A percentile compares a stretch with the other conserved stretches of the same genome.
These are phyloP conservation scores for Phalacrocorax aristotelis DNA, from an alignment of 2,113 vertebrate species.

Conservation along the genomic window DNA sequence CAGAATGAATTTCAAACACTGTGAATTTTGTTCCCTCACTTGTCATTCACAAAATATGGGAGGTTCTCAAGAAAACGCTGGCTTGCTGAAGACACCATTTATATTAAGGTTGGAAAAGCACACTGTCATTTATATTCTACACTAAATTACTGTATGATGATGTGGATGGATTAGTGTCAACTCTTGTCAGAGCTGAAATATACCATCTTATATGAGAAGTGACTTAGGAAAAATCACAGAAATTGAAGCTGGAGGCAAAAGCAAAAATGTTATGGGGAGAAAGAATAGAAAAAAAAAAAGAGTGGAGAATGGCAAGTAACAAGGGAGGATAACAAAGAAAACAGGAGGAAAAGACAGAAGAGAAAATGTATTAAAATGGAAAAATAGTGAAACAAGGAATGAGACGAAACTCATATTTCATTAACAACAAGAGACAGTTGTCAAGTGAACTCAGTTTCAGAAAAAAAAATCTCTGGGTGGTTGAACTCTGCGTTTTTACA, in stretches of 20 bases:
- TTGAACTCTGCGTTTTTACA: neutral
- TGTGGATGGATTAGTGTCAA: neutral
- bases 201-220: neutral
- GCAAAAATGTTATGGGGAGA: neutral
- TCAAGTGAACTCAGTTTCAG: neutral
- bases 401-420: neutral
- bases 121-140: neutral
- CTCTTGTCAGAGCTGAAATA: neutral
- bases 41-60: neutral
- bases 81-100: neutral
- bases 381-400: neutral
- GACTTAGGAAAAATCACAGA: neutral
- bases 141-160: neutral
- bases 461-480: neutral
- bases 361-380: neutral
- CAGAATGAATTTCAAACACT: neutral
- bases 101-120: neutral
- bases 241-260: neutral
- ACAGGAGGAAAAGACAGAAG: neutral
- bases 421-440: neutral
- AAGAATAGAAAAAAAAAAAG: neutral
- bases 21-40: neutral
- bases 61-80: neutral
- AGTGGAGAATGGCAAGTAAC: neutral
- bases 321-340: neutral